These are phyloP conservation scores for Rana temporaria DNA, from an alignment of 2,113 vertebrate species.

Conservation along the genomic window DNA sequence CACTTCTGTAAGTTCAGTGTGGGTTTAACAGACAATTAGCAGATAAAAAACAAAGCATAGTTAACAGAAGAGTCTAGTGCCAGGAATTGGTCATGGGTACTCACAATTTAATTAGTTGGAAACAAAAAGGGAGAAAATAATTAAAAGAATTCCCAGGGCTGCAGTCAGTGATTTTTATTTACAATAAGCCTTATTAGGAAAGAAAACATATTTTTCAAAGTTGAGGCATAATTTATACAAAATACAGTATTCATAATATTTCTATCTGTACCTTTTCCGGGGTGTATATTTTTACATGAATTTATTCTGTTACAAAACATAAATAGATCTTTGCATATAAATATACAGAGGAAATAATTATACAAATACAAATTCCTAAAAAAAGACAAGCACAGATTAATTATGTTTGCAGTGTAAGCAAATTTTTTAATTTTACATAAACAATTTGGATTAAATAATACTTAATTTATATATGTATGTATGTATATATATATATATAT, in stretches of 20 bases:
- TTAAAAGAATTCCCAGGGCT: slow-evolving; percentile 58
- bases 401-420: too few relatives aligned
- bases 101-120: slow-evolving; percentile 46
- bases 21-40: slow-evolving; percentile 57
- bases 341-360: background rate
- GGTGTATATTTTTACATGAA: background rate
- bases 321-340: background rate
- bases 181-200: slow-evolving; percentile 34
- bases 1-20: slow-evolving; percentile 45
- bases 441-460: background rate
- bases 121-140: slow-evolving; percentile 42
- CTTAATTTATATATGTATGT: too few relatives aligned
- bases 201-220: background rate
- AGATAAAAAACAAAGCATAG: slow-evolving; percentile 43
- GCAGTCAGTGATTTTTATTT: slow-evolving; percentile 59
- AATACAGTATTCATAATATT: background rate
- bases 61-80: slow-evolving; percentile 42
- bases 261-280: background rate
- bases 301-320: background rate
- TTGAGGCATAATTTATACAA: background rate
- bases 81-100: slow-evolving; percentile 31
- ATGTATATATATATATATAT: background rate
- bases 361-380: background rate
- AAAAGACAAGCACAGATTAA: too few relatives aligned
- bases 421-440: too few relatives aligned